Evolutionary conservation across 2,113 vertebrate species (phyloP).

Genomic region (Rhombomys opimus): DNA sequence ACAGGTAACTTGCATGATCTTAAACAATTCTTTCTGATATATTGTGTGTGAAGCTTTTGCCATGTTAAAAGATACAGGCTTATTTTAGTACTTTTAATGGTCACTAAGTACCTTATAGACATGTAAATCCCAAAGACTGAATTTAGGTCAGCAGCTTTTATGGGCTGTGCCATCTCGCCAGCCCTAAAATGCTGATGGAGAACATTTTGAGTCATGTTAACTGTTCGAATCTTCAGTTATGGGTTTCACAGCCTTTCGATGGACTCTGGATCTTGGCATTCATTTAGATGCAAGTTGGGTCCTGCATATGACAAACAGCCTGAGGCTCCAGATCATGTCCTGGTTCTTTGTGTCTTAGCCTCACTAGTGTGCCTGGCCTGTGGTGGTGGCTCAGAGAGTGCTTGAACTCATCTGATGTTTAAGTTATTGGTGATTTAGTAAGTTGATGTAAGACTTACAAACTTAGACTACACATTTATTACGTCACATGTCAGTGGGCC

Average conservation of each 20-base stretch:
- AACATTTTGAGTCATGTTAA: background rate
- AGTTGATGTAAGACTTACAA: background rate
- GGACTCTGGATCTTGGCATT: background rate
- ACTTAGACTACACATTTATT: background rate
- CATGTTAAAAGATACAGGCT: background rate
- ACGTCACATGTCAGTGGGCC: background rate
- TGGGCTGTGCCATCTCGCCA: background rate
- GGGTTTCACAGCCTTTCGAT: background rate
- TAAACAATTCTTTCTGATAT: background rate
- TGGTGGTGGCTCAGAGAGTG: background rate
- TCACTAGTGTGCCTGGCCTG: background rate
- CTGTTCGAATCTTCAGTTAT: background rate
- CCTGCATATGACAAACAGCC: background rate
- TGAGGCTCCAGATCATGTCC: background rate
- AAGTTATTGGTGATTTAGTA: background rate
- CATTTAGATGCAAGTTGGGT: background rate
- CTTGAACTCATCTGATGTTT: background rate
- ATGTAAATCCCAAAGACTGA: background rate
- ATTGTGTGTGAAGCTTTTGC: background rate
- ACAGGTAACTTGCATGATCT: background rate
- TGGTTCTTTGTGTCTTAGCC: background rate
- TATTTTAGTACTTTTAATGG: conserved; percentile 26
- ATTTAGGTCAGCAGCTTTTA: background rate
- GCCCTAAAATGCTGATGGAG: background rate
- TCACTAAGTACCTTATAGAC: background rate